Percentiles rank a stretch among this genome's conserved stretches.
Evolutionary conservation across 2,888 invertebrate genomes (phyloP).

Genomic region (Mellilla xanthometata): DNA sequence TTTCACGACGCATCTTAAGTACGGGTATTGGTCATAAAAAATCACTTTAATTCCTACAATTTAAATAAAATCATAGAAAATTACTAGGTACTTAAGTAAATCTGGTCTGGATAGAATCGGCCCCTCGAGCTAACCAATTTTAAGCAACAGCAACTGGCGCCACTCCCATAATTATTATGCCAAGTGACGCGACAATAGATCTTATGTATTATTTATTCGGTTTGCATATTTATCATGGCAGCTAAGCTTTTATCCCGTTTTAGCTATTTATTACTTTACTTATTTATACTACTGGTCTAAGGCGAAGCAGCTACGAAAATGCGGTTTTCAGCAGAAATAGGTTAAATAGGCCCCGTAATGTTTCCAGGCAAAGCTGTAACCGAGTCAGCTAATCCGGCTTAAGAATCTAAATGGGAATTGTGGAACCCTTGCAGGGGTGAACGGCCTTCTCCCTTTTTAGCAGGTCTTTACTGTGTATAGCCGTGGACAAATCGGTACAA

Average conservation of each 20-base stretch:
- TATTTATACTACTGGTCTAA: conserved; percentile 45
- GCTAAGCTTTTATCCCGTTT: conserved; percentile 31
- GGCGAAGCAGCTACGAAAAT: conserved; percentile 50
- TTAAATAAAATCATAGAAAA: too few species aligned
- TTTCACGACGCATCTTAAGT: too few species aligned
- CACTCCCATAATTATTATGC: too few species aligned
- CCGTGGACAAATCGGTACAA: conserved; percentile 37
- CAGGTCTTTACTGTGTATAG: conserved; percentile 22
- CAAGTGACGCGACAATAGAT: too few species aligned
- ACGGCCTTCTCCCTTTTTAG: conserved; percentile 55
- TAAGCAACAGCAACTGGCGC: too few species aligned
- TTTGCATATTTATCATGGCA: conserved; percentile 54
- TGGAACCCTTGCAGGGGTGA: conserved; percentile 44
- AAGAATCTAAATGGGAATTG: conserved; percentile 53
- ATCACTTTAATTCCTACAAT: too few species aligned
- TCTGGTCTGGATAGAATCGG: too few species aligned
- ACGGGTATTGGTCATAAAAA: too few species aligned
- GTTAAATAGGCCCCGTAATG: conserved; percentile 32
- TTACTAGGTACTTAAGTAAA: too few species aligned
- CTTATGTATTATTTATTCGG: too few species aligned
- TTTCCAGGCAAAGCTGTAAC: conserved; percentile 36
- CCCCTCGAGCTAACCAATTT: too few species aligned
- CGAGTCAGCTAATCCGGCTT: conserved; percentile 57
- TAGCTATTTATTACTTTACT: too few species aligned
- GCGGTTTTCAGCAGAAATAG: conserved; percentile 56